Evolutionary conservation across 2,113 vertebrate genomes (phyloP), one percentile per base, ranked within the genome.

Genomic region (Carassius auratus): DNA sequence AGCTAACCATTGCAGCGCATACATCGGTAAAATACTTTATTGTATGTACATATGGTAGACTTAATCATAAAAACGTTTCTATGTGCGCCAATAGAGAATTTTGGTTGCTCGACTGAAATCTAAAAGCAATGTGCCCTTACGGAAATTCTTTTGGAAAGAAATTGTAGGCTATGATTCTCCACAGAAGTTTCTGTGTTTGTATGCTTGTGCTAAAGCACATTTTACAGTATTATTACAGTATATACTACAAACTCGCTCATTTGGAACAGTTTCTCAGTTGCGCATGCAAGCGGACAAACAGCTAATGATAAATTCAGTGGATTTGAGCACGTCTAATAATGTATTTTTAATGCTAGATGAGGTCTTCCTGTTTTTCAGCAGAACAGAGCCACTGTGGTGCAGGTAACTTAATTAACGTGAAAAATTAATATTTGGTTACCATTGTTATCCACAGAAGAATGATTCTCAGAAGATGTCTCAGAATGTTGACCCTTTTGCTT

Each of bases 381-480:
- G 76, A 42, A 21, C 21, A 61, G 76, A 38, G 10, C 33, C 19
- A 59, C 52, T 36, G 17, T 71, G 4, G 5, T 10, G 55, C 19
- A 78, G 55, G 10, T 38, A 7, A 38, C 57, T n/a, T n/a, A 7
- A 38, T 36, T 8, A 78, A 38, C 76, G 5, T 78, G 15, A 61
- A 61, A 30, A n/a, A 42, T 57, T 30, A 45, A 45, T 13, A 76
- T 33, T 33, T 52, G 52, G 9, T 69, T 78, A 50, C 23, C 8
- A 76, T 17, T 84, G 50, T 62, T 57, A 82, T 86, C 64, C 78
- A 83, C 94, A 95, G 90, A 91, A 93, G 89, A 90, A 96, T 93
- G 92, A 88, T 91, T 84, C 91, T 88, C 83, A 90, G 86, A 85
- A 92, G 89, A 86, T 91, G 89, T 61, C 88, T 93, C 52, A 64